Evolutionary conservation across 2,888 invertebrate species (phyloP).

Genomic region (Cosmopolites sordidus): DNA sequence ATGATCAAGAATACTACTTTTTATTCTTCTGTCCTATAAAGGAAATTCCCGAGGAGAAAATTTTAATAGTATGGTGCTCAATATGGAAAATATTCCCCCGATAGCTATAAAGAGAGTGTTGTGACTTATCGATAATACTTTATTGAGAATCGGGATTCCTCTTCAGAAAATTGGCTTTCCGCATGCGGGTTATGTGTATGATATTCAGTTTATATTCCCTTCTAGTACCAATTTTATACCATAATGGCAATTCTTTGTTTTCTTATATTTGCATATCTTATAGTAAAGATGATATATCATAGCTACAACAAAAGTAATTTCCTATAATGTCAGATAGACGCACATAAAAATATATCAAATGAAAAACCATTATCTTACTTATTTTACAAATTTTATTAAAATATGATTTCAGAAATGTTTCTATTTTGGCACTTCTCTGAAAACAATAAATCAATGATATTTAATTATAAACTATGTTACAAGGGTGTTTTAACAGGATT

Average conservation of each 20-base stretch:
- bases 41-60: not conserved
- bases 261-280: too few relatives aligned
- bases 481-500: too few relatives aligned
- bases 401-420: too few relatives aligned
- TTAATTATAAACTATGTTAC: too few relatives aligned
- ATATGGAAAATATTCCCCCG: slow-evolving; percentile 1
- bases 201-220: slow-evolving; percentile 6
- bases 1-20: not conserved
- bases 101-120: not conserved
- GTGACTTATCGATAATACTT: slow-evolving; percentile 2
- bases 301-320: too few relatives aligned
- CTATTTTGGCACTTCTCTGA: too few relatives aligned
- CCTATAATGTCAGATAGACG: too few relatives aligned
- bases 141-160: slow-evolving; percentile 2
- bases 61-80: not conserved
- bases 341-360: too few relatives aligned
- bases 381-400: too few relatives aligned
- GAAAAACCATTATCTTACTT: too few relatives aligned
- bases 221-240: not conserved
- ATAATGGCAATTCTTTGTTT: not conserved
- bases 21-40: not conserved
- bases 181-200: slow-evolving; percentile 4
- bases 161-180: slow-evolving; percentile 6
- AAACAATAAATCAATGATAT: too few relatives aligned
- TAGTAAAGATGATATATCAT: too few relatives aligned